Base-by-base conservation (phyloP, 2,797 vertebrate genomes). In the Takifugu rubripes region DNA sequence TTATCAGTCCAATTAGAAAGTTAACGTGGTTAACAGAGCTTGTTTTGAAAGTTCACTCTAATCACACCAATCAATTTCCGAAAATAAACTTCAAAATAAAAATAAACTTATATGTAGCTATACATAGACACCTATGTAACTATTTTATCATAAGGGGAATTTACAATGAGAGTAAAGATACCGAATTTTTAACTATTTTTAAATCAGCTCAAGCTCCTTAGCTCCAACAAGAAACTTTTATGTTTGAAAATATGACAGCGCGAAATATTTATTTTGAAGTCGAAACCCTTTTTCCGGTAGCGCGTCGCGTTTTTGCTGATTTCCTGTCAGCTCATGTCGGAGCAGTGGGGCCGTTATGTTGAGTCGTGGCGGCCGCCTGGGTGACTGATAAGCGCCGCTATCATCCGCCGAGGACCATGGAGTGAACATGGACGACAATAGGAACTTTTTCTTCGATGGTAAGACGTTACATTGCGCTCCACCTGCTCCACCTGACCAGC, bases 341-440 rank as follows among this genome's bases (percentile, higher is more conserved):
- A 11, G 40, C 3, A 12, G 21, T 44, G 14, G 3, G 16, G 27
- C 27, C n/a, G 49, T 54, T 45, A 52, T 50, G 55, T 29, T 50
- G 50, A 69, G 52, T 60, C 61, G 66, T 55, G 1, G 29, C 33
- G 50, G 70, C 52, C 44, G 43, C n/a, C 51, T 9, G 46, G 44
- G 54, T 54, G 45, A 11, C 59, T 12, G 54, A 25, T 54, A 66
- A 77, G 67, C 69, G 47, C 25, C 61, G 21, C 53, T 63, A 54
- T 58, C 68, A 73, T 60, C 77, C 21, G 62, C 57, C 43, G 52
- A 68, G 67, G 78, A 88, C 75, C 74, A 89, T 89, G 89, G 85
- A 90, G 44, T 91, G 84, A 89, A 89, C 84, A 91, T 92, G 90
- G 87, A 86, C 70, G 83, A 89, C 72, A 88, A 90, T 21, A 88